Evolutionary conservation across 2,113 vertebrate species (phyloP), one percentile per base, ranked within the genome.

Genomic region (Ascaphus truei): DNA sequence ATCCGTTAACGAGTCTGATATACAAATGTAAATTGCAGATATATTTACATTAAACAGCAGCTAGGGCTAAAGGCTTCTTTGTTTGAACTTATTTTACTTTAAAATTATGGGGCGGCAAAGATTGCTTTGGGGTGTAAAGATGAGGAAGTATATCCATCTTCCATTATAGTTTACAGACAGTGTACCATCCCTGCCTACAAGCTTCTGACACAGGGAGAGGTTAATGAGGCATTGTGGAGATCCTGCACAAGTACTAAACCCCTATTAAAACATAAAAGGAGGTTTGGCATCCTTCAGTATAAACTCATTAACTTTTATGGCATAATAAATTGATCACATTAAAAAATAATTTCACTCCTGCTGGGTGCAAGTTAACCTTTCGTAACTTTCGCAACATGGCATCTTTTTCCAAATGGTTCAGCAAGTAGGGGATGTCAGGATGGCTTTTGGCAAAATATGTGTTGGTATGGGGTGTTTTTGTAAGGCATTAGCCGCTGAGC

Each of bases 241-340:
- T 68, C 22, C 7, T 68, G 79, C 79, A 72, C 22, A 27, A 79
- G 83, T 72, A 34, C 83, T 90, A 87, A 91, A 90, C 85, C 82
- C 78, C 84, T 81, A 79, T 91, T 90, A 90, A 89, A 90, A 81
- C 81, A 86, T 88, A 79, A 81, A 83, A 76, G 82, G 82, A 84
- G 73, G 84, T 81, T 86, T 82, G 82, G 84, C 77, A 72, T 82
- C 84, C 79, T 86, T 86, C 81, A 82, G 76, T 84, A 91, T 90
- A 92, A 93, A 93, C 90, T 91, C 91, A 91, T 93, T 90, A 90
- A 87, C 77, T 89, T 92, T 92, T 90, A 91, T 88, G 85, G 84
- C 76, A 82, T 80, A 88, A 90, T 89, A 90, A 92, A 90, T 83
- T 86, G 81, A 82, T 82, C 81, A 82, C 80, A 90, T 92, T 90